Conservation (phyloP, 1,140 invertebrate genomes). For the Papilio xuthus region DNA sequence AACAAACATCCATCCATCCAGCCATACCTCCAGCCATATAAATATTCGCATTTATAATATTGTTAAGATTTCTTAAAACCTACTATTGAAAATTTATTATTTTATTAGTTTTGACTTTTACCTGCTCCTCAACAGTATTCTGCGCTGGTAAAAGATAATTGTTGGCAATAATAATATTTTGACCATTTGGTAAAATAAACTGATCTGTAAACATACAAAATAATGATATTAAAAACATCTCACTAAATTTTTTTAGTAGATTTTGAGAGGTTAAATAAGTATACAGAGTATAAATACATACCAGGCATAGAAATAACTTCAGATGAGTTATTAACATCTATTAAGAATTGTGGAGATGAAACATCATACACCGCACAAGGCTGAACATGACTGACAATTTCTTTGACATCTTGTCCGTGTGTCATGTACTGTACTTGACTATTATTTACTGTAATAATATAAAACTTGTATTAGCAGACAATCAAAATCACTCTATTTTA, state of each 20-base stretch:
- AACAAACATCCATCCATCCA: too few species aligned
- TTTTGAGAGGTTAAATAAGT: too few species aligned
- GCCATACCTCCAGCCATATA: too few species aligned
- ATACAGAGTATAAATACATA: conserved; percentile 41
- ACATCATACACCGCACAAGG: conserved; percentile 61
- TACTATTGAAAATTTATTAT: too few species aligned
- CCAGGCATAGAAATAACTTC: conserved; percentile 67
- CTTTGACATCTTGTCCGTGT: conserved; percentile 59
- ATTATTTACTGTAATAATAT: conserved; percentile 60
- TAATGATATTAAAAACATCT: neutral
- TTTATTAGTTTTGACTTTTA: conserved; percentile 25
- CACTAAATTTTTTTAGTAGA: too few species aligned
- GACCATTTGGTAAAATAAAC: conserved; percentile 51
- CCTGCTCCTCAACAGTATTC: conserved; percentile 48
- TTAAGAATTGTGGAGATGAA: conserved; percentile 61
- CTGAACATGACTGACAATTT: conserved; percentile 50
- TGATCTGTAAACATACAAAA: conserved; percentile 54
- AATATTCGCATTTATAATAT: too few species aligned
- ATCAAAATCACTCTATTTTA: neutral
- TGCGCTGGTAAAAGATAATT: conserved; percentile 56
- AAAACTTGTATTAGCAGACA: neutral
- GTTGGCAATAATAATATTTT: conserved; percentile 55
- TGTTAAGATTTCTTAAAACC: too few species aligned
- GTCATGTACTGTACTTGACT: conserved; percentile 67
- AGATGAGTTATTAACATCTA: conserved; percentile 62